These are phyloP conservation scores for Microhierax caerulescens DNA, from an alignment of 2,797 vertebrate species.

Conservation along the genomic window DNA sequence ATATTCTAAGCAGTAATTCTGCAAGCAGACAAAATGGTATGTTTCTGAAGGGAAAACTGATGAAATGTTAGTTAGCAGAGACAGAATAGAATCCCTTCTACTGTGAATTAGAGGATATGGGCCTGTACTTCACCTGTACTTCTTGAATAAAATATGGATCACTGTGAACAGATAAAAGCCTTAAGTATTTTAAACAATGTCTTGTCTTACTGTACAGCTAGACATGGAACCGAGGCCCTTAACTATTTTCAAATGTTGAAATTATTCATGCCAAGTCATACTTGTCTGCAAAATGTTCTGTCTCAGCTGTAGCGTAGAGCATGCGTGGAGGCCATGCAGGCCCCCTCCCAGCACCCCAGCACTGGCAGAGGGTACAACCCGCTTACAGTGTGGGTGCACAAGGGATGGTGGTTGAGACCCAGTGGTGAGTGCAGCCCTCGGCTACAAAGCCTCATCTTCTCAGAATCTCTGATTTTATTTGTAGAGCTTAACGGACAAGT, in stretches of 20 bases:
- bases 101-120: neutral
- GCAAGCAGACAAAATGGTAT: slow-evolving; percentile 10
- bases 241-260: neutral
- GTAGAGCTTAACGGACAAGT: neutral
- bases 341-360: neutral
- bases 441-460: neutral
- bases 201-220: neutral
- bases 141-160: neutral
- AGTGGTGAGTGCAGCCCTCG: rapidly evolving
- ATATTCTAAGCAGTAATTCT: slow-evolving; percentile 37
- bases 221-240: neutral
- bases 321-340: rapidly evolving
- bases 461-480: neutral
- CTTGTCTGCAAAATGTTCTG: neutral
- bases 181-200: neutral
- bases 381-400: rapidly evolving
- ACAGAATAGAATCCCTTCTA: neutral
- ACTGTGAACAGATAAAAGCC: neutral
- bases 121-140: neutral
- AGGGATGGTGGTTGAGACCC: neutral
- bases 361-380: rapidly evolving
- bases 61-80: neutral
- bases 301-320: neutral
- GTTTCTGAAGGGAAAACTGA: slow-evolving; percentile 35
- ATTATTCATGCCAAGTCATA: neutral